Conservation (phyloP, 1,140 invertebrate genomes). For the Drosophila carrolli region DNA sequence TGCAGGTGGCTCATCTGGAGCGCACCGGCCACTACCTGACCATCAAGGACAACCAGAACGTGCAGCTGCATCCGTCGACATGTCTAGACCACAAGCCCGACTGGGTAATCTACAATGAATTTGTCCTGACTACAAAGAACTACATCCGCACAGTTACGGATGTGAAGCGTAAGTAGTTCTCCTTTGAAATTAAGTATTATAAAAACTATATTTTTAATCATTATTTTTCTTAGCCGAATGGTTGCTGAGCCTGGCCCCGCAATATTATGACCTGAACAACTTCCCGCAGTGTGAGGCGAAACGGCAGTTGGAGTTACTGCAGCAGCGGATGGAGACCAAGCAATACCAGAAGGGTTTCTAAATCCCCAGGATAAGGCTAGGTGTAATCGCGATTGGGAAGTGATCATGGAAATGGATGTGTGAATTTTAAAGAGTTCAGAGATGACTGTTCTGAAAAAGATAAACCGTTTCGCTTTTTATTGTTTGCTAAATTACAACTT, state of each 20-base stretch:
- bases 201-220: neutral
- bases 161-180: slow-evolving; percentile 94
- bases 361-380: neutral
- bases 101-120: slow-evolving; percentile 99
- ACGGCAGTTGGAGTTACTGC: slow-evolving; percentile 94
- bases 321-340: slow-evolving; percentile 92
- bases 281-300: slow-evolving; percentile 99
- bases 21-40: slow-evolving; percentile 98
- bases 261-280: slow-evolving; percentile 99
- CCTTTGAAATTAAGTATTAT: too few relatives aligned
- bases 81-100: slow-evolving; percentile 99
- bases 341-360: slow-evolving; percentile 88
- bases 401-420: slow-evolving; percentile 5
- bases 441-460: neutral
- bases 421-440: neutral
- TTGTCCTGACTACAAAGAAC: slow-evolving; percentile 99
- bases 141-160: slow-evolving; percentile 99
- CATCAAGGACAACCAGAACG: slow-evolving; percentile 99
- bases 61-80: slow-evolving; percentile 99
- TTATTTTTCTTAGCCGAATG: slow-evolving; percentile 90
- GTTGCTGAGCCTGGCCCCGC: slow-evolving; percentile 97
- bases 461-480: slow-evolving; percentile 40
- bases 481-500: slow-evolving; percentile 41
- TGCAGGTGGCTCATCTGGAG: slow-evolving; percentile 99
- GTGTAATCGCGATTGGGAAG: slow-evolving; percentile 8